phyloP scores from a whole-genome alignment of 2,888 invertebrate genomes.

The Palloptera scutellata region DNA sequence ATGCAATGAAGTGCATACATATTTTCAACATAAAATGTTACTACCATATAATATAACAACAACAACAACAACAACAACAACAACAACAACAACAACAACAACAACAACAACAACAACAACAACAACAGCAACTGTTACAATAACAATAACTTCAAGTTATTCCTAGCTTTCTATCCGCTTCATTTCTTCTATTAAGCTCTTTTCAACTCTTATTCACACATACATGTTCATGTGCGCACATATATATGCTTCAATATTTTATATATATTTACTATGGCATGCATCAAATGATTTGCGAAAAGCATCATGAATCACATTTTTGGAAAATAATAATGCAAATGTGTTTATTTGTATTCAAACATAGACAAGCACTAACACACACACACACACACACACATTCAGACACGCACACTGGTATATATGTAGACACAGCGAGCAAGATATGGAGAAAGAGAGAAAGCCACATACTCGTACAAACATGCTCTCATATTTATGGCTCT shows the following conservation, averaged over 20 bases:
- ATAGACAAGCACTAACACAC: background rate
- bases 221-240: background rate
- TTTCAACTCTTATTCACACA: background rate
- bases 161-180: no score
- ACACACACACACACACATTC: background rate
- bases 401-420: background rate
- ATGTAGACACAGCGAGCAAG: no score
- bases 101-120: constrained; percentile 11
- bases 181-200: no score
- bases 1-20: constrained; percentile 1
- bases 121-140: no score
- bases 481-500: background rate
- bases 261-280: no score
- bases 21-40: no score
- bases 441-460: no score
- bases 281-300: background rate
- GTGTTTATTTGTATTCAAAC: background rate
- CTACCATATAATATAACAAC: no score
- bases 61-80: constrained; percentile 1
- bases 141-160: no score
- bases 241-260: no score
- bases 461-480: background rate
- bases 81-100: no score
- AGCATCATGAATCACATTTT: constrained; percentile 10
- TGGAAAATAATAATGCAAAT: constrained; percentile 19